Base-by-base conservation (phyloP, 1,140 invertebrate genomes). In the Leptinotarsa defecta region DNA sequence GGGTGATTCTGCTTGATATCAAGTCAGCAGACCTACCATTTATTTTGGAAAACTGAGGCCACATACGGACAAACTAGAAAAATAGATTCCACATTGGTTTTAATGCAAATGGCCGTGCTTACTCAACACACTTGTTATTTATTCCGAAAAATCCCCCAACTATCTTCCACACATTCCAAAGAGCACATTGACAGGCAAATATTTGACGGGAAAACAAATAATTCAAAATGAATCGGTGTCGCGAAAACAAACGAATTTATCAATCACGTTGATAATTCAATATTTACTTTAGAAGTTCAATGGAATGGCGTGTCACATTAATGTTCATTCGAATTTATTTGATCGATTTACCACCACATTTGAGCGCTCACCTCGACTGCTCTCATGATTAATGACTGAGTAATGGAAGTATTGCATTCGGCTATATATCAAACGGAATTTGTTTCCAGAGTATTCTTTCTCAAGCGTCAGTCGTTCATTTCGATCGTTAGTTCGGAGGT, bases 201-300 rank as follows among this genome's bases (percentile, higher is more conserved):
- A 57, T 57, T 15, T 19, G n/a, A 57, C 17, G 6, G 27, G n/a
- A 57, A 4, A 15, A 57, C 52, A 17, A 57, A 57, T 57, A 57
- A 57, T 57, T 57, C 17, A 15, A 57, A 57, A 57, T 57, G 13
- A 57, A 57, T 57, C n/a, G 52, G n/a, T 57, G 52, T 57, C 52
- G 52, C 52, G 52, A 65, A 65, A 24, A 20, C 63, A 65, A 65
- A 65, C 63, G 24, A 20, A 65, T 65, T 65, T 27, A 65, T 65
- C 63, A 27, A 24, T 27, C 63, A 65, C 24, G 17, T 19, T 19
- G 20, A 65, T 65, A 65, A 65, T 65, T 65, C 20, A 65, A 65
- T 65, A 65, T 65, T 65, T 65, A 65, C 63, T 65, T 65, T 65
- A 27, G 63, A 4, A 65, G 63, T 65, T 65, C 63, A 65, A 65